Evolutionary conservation across 2,888 invertebrate species (phyloP).

Genomic region (Drosophila flavopinicola): DNA sequence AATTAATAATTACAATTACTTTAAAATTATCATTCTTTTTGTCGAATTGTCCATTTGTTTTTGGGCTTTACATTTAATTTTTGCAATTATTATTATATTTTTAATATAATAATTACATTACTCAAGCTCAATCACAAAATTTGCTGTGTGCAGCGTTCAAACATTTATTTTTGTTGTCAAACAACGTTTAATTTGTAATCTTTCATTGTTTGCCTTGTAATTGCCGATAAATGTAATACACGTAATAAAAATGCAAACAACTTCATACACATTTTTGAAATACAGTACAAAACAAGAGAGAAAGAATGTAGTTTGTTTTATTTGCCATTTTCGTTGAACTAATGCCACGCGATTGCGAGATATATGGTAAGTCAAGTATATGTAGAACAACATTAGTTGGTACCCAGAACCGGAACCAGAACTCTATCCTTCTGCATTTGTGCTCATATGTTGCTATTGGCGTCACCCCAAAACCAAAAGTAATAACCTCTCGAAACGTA

Average conservation of each 20-base stretch:
- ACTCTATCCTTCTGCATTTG: slow-evolving; percentile 88
- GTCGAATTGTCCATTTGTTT: slow-evolving; percentile 25
- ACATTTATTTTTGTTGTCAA: slow-evolving; percentile 60
- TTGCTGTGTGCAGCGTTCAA: slow-evolving; percentile 27
- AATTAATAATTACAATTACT: slow-evolving; percentile 12
- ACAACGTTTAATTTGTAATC: slow-evolving; percentile 58
- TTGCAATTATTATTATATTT: slow-evolving; percentile 8
- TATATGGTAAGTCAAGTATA: slow-evolving; percentile 69
- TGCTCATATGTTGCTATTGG: slow-evolving; percentile 59
- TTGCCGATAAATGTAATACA: slow-evolving; percentile 44
- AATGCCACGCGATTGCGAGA: slow-evolving; percentile 31
- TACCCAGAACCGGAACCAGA: slow-evolving; percentile 32
- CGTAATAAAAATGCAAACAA: slow-evolving; percentile 47
- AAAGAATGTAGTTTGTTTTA: slow-evolving; percentile 56
- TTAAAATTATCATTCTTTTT: slow-evolving; percentile 27
- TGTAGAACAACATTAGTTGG: slow-evolving; percentile 59
- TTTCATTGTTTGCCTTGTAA: slow-evolving; percentile 63
- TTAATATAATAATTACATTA: not conserved
- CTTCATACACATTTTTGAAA: slow-evolving; percentile 32
- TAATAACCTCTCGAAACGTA: slow-evolving; percentile 12
- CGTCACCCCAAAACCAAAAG: slow-evolving; percentile 31
- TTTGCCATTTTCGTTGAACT: slow-evolving; percentile 69
- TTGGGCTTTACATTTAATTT: slow-evolving; percentile 6
- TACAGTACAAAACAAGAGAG: slow-evolving; percentile 23
- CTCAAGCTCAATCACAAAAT: not conserved